phyloP scores from a whole-genome alignment of 2,888 invertebrate genomes.

The Gerris lacustris region DNA sequence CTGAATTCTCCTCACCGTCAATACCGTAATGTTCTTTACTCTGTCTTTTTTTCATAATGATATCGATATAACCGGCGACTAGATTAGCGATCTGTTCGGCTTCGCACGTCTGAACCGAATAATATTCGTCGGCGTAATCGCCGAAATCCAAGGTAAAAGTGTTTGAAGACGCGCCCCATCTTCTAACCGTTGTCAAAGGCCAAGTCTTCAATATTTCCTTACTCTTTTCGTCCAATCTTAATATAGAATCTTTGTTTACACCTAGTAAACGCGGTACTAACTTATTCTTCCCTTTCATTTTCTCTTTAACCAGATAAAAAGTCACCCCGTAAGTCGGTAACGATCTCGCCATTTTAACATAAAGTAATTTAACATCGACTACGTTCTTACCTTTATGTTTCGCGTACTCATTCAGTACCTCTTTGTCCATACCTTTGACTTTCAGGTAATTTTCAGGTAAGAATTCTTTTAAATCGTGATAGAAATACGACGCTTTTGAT shows the following conservation, averaged over 20 bases:
- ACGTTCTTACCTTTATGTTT: constrained; percentile 68
- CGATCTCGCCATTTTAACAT: constrained; percentile 88
- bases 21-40: constrained; percentile 95
- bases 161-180: constrained; percentile 98
- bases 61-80: constrained; percentile 98
- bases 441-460: constrained; percentile 91
- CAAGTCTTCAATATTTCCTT: constrained; percentile 96
- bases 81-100: constrained; percentile 97
- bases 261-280: constrained; percentile 91
- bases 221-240: constrained; percentile 94
- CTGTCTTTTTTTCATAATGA: constrained; percentile 87
- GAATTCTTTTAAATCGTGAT: constrained; percentile 79
- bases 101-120: constrained; percentile 96
- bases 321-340: constrained; percentile 98
- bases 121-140: constrained; percentile 96
- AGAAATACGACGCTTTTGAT: constrained; percentile 71
- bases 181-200: constrained; percentile 90
- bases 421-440: constrained; percentile 92
- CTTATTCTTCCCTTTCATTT: constrained; percentile 98
- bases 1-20: constrained; percentile 95
- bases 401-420: constrained; percentile 84
- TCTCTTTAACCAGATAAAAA: constrained; percentile 98
- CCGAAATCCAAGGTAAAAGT: constrained; percentile 98
- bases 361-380: constrained; percentile 91
- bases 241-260: constrained; percentile 96